Percentiles rank a stretch among this genome's conserved stretches.
These are phyloP conservation scores for Gracilinanus agilis DNA, from an alignment of 2,113 vertebrate genomes.

Conservation along the genomic window DNA sequence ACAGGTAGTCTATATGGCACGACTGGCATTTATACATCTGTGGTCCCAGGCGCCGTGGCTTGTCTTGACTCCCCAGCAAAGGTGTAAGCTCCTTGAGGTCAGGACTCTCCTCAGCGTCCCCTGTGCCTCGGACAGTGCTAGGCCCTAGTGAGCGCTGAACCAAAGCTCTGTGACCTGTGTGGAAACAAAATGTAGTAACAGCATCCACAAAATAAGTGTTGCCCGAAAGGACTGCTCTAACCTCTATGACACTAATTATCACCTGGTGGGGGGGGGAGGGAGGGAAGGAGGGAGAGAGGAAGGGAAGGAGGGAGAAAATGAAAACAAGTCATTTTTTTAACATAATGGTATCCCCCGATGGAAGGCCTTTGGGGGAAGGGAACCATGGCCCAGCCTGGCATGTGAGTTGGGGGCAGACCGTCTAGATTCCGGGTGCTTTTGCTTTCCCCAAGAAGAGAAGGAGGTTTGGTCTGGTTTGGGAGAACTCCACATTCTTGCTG, in stretches of 20 bases:
- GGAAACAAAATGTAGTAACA: not conserved
- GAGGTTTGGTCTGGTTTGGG: not conserved
- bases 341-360: no score
- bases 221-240: no score
- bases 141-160: not conserved
- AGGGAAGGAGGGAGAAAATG: no score
- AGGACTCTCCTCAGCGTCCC: not conserved
- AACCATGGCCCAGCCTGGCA: not conserved
- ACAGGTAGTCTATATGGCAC: no score
- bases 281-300: no score
- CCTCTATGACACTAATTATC: no score
- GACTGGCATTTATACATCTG: not conserved
- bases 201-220: not conserved
- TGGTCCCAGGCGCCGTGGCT: no score
- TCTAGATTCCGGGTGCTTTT: not conserved
- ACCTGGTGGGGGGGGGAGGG: no score
- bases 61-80: not conserved
- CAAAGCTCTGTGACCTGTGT: not conserved
- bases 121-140: not conserved
- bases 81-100: not conserved
- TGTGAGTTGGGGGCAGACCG: not conserved
- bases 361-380: not conserved
- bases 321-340: no score
- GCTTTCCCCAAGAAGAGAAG: not conserved
- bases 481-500: not conserved